Percentiles rank a stretch among this genome's conserved stretches.
phyloP scores from a whole-genome alignment of 2,113 vertebrate genomes.

The Dendropsophus ebraccatus region DNA sequence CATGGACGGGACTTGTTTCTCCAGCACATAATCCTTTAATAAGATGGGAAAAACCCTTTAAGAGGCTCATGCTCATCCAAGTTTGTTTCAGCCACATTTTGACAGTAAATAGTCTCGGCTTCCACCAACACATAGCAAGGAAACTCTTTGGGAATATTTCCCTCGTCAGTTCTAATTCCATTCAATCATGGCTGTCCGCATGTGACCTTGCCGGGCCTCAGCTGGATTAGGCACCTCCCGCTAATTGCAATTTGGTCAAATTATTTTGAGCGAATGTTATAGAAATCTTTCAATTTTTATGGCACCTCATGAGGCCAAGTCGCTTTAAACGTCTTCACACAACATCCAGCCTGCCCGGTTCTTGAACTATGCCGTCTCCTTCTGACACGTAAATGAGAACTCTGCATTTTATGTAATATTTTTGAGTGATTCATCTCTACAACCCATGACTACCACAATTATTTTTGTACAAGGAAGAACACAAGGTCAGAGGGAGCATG shows the following conservation, averaged over 20 bases:
- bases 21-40: too few species aligned
- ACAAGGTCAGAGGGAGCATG: slow-evolving; percentile 2
- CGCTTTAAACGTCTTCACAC: background rate
- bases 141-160: background rate
- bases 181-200: background rate
- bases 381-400: background rate
- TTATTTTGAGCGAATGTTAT: background rate
- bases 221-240: background rate
- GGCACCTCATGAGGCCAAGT: background rate
- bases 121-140: background rate
- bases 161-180: background rate
- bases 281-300: background rate
- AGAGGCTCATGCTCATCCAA: too few species aligned
- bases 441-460: background rate
- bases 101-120: background rate
- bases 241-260: background rate
- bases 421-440: background rate
- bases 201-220: background rate
- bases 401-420: background rate
- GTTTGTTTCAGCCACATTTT: background rate
- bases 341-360: background rate
- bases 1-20: too few species aligned
- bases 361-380: background rate
- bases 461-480: slow-evolving; percentile 31
- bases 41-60: too few species aligned